Conservation (phyloP, 2,888 invertebrate genomes). For the Melanargia galathea region DNA sequence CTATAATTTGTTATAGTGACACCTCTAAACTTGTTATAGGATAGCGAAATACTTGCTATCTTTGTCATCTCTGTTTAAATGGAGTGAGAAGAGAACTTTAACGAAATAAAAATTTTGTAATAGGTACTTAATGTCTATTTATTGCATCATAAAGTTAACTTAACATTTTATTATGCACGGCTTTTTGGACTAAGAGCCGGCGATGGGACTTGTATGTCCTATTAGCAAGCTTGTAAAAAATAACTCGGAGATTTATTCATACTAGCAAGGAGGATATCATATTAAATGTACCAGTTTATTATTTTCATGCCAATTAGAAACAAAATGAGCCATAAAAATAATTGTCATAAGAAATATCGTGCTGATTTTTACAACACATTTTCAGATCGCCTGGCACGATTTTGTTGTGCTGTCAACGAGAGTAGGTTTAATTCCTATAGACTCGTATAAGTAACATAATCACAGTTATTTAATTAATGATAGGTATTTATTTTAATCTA, state of each 20-base stretch:
- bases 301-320: neutral
- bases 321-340: neutral
- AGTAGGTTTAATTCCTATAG: too few species aligned
- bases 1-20: slow-evolving; percentile 1
- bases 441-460: too few species aligned
- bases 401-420: neutral
- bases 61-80: slow-evolving; percentile 12
- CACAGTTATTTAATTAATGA: too few species aligned
- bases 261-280: neutral
- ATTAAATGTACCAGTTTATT: neutral
- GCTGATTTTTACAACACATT: neutral
- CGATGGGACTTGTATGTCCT: neutral
- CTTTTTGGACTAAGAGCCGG: slow-evolving; percentile 45
- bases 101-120: slow-evolving; percentile 57
- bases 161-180: slow-evolving; percentile 70
- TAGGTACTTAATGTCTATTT: slow-evolving; percentile 60
- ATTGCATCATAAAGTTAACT: slow-evolving; percentile 74
- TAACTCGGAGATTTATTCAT: neutral
- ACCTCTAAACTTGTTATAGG: neutral
- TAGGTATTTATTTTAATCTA: too few species aligned
- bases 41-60: slow-evolving; percentile 5
- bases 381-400: neutral
- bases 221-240: neutral
- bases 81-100: slow-evolving; percentile 29
- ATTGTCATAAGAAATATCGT: neutral